Evolutionary conservation across 2,113 vertebrate genomes (phyloP).

Genomic region (Isurus oxyrinchus): DNA sequence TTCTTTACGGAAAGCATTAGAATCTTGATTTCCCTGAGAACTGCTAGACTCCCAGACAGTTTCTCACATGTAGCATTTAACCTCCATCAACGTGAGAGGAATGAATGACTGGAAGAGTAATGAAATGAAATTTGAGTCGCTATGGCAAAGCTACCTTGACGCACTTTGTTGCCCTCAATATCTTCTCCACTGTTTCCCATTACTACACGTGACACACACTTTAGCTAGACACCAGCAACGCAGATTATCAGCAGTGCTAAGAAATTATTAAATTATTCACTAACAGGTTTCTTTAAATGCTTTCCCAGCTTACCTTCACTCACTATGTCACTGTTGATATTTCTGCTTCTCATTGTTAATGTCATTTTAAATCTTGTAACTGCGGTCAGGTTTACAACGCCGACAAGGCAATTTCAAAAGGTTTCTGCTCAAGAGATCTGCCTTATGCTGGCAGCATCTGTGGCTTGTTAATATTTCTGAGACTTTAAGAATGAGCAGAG

Average conservation of each 20-base stretch:
- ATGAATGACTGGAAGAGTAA: background rate
- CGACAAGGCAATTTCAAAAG: background rate
- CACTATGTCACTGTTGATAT: background rate
- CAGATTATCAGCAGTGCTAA: background rate
- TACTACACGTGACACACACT: background rate
- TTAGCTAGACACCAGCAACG: background rate
- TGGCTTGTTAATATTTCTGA: background rate
- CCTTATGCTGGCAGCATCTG: background rate
- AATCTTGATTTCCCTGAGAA: background rate
- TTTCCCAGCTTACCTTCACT: background rate
- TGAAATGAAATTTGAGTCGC: background rate
- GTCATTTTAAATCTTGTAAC: background rate
- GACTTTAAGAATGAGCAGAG: background rate
- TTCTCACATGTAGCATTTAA: background rate
- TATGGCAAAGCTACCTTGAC: background rate
- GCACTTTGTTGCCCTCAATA: background rate
- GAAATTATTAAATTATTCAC: background rate
- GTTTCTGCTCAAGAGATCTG: background rate
- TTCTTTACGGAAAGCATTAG: background rate
- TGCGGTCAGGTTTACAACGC: background rate
- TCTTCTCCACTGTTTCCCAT: background rate
- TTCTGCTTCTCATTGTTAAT: background rate
- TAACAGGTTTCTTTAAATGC: background rate
- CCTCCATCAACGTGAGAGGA: background rate
- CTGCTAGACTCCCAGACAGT: background rate